Percentiles rank a stretch among this genome's conserved stretches.
phyloP scores from a whole-genome alignment of 2,113 vertebrate species.

The Jaculus jaculus region DNA sequence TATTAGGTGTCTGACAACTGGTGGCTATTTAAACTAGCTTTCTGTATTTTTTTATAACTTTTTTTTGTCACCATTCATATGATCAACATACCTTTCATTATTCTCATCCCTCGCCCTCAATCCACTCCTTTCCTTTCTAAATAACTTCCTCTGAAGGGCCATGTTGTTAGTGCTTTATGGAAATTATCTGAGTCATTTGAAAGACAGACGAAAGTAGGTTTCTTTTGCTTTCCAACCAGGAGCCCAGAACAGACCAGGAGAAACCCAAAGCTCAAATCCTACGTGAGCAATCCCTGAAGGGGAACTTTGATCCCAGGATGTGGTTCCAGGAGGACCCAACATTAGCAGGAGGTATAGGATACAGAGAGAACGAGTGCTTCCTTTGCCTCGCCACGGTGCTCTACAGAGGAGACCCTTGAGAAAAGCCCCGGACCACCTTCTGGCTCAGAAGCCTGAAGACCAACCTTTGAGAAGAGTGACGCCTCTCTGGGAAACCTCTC shows the following conservation, averaged over 20 bases:
- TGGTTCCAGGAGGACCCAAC: background rate
- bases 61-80: background rate
- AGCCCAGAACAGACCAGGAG: background rate
- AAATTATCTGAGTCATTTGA: constrained; percentile 21
- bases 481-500: background rate
- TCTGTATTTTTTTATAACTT: background rate
- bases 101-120: background rate
- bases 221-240: constrained; percentile 1
- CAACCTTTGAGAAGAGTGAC: background rate
- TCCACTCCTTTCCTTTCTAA: background rate
- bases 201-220: background rate
- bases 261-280: background rate
- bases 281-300: background rate
- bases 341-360: background rate
- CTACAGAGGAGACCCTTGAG: background rate
- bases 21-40: background rate
- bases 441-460: background rate
- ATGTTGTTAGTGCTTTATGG: background rate
- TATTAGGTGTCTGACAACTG: background rate
- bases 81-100: background rate
- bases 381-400: background rate
- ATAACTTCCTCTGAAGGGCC: background rate
- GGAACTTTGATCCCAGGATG: background rate
- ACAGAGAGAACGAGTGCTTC: background rate
- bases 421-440: background rate